Evolutionary conservation across 2,113 vertebrate species (phyloP).

Genomic region (Melanerpes aurifrons): DNA sequence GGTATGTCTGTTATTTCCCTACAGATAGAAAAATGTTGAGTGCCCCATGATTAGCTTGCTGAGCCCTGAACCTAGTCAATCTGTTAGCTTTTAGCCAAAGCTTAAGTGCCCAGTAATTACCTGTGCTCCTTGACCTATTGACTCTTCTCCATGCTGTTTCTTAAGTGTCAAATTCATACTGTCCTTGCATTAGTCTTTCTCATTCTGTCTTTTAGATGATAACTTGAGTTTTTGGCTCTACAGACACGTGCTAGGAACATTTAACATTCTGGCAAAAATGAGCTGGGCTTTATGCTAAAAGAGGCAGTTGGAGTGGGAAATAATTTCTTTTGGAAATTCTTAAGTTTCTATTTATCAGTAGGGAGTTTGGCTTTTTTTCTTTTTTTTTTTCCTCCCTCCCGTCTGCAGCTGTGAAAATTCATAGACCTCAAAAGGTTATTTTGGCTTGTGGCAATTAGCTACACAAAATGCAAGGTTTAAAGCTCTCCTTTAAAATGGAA

Average conservation of each 20-base stretch:
- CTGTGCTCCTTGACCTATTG: background rate
- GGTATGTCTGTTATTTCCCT: background rate
- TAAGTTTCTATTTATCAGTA: constrained; percentile 30
- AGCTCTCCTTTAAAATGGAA: constrained; percentile 38
- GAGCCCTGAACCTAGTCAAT: background rate
- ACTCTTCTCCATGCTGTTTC: background rate
- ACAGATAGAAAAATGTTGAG: accelerated
- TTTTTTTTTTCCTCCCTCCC: background rate
- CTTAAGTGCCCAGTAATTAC: background rate
- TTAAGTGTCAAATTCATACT: background rate
- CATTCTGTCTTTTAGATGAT: background rate
- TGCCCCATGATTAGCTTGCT: background rate
- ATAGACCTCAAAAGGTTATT: constrained; percentile 57
- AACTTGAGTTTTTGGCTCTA: background rate
- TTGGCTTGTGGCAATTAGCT: constrained; percentile 55
- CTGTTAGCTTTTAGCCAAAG: background rate
- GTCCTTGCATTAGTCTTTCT: background rate
- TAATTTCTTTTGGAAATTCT: constrained; percentile 53
- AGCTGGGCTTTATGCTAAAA: constrained; percentile 38
- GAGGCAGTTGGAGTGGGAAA: constrained; percentile 10
- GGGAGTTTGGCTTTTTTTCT: background rate
- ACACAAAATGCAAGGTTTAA: constrained; percentile 45
- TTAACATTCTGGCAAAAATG: constrained; percentile 5
- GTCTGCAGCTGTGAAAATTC: constrained; percentile 61
- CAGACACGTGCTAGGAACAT: background rate